Evolutionary conservation across 2,113 vertebrate species (phyloP), one percentile per base, ranked within the genome.

Genomic region (Corydoras sp.): DNA sequence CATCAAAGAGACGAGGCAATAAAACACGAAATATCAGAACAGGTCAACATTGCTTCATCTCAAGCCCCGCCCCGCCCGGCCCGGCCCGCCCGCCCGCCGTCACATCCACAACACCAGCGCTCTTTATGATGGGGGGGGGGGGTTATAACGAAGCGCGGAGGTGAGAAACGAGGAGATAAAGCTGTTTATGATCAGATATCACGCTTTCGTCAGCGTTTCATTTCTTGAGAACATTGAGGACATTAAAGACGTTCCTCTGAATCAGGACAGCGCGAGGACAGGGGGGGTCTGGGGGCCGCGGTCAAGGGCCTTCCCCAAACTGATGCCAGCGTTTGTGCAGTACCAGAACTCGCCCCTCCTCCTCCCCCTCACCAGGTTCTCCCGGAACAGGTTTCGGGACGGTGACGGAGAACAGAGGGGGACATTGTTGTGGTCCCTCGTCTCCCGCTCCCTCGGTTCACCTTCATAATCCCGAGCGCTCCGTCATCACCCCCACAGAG

Each of bases 401-500:
- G 35, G 7, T 43, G 35, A 43, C 75, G 81, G 85, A 77, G 72
- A 88, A 89, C 84, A 88, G 85, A 80, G 78, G 0, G 24, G 10
- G 81, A 4, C 83, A 85, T 86, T 89, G 84, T 88, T 29, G 61
- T 10, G 9, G 15, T 24, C 69, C 69, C 53, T 58, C 65, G 81
- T 84, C 83, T 81, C 51, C 63, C 49, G 13, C 62, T 35, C 62
- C 55, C 51, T 51, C 64, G 32, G 10, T 68, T 69, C 67, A 68
- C 67, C 65, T 65, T 73, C 32, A 59, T 59, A 61, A 68, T 60
- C 64, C 73, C 55, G 69, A 72, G 31, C 9, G 29, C 29, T 71
- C 88, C 87, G 86, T 90, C 89, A 89, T 84, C 88, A 71, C 85
- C 72, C 72, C 78, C 81, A 89, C 88, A 90, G 87, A 89, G 85